phyloP scores from a whole-genome alignment of 2,113 vertebrate genomes.

The Lasiurus borealis region DNA sequence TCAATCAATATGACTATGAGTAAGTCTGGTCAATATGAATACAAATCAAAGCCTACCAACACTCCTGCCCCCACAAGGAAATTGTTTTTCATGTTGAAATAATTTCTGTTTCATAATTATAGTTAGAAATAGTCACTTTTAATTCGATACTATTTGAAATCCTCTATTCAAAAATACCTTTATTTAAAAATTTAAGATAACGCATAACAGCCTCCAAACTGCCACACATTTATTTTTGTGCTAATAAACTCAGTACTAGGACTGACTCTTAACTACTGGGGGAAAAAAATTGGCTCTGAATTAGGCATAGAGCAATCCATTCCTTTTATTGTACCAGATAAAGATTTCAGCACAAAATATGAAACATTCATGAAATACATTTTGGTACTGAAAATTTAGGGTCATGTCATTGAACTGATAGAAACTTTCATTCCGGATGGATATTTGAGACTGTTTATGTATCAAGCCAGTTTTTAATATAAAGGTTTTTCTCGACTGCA shows the following conservation, averaged over 20 bases:
- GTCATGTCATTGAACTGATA: slow-evolving; percentile 18
- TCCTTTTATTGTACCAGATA: slow-evolving; percentile 48
- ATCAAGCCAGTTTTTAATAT: slow-evolving; percentile 64
- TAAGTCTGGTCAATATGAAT: not conserved
- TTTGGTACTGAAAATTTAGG: slow-evolving; percentile 67
- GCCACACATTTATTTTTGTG: slow-evolving; percentile 6
- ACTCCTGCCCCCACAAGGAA: not conserved
- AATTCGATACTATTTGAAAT: slow-evolving; percentile 51
- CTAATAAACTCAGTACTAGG: not conserved
- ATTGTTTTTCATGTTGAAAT: slow-evolving; percentile 30
- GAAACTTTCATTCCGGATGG: slow-evolving; percentile 62
- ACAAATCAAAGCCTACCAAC: slow-evolving; percentile 39
- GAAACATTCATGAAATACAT: slow-evolving; percentile 54
- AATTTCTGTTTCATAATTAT: slow-evolving; percentile 37
- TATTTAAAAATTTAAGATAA: slow-evolving; percentile 42
- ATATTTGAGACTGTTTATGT: slow-evolving; percentile 47
- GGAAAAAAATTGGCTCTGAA: slow-evolving; percentile 4
- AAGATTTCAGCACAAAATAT: slow-evolving; percentile 61
- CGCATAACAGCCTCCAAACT: not conserved
- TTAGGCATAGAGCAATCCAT: not conserved
- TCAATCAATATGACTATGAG: not conserved
- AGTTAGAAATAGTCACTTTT: slow-evolving; percentile 43
- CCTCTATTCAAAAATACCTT: slow-evolving; percentile 42
- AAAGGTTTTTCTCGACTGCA: slow-evolving; percentile 54
- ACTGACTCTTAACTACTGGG: slow-evolving; percentile 9